Conservation (phyloP, 2,888 invertebrate species). For the Rotaria macrura region DNA sequence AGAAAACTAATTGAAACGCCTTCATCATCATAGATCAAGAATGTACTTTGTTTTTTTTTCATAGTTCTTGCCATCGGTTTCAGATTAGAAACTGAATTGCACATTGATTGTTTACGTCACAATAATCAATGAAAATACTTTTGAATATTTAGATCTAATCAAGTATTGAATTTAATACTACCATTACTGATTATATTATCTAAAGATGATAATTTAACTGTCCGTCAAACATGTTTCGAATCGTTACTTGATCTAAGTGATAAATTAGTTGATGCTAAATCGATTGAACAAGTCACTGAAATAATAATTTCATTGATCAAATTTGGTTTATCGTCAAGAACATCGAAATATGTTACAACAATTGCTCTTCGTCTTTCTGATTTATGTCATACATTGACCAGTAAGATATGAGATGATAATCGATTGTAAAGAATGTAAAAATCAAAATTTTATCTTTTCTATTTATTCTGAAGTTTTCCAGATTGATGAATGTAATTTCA, state of each 20-base stretch:
- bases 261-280: not conserved
- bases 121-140: too few species aligned
- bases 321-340: slow-evolving; percentile 4
- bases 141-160: not conserved
- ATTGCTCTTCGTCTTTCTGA: not conserved
- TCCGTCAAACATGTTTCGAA: slow-evolving; percentile 10
- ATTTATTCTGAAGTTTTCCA: not conserved
- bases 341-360: not conserved
- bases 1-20: too few species aligned
- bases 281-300: not conserved
- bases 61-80: too few species aligned
- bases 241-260: not conserved
- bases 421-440: not conserved
- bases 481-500: not conserved
- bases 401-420: not conserved
- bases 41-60: too few species aligned
- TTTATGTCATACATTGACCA: not conserved
- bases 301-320: not conserved
- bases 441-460: not conserved
- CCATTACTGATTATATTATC: not conserved
- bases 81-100: too few species aligned
- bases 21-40: too few species aligned
- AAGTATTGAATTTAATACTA: not conserved
- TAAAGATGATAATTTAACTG: slow-evolving; percentile 13
- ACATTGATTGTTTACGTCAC: too few species aligned